A percentile compares a stretch with the other conserved stretches of the same genome.
Conservation (phyloP, 2,797 vertebrate species). For the Scarus forsteni region DNA sequence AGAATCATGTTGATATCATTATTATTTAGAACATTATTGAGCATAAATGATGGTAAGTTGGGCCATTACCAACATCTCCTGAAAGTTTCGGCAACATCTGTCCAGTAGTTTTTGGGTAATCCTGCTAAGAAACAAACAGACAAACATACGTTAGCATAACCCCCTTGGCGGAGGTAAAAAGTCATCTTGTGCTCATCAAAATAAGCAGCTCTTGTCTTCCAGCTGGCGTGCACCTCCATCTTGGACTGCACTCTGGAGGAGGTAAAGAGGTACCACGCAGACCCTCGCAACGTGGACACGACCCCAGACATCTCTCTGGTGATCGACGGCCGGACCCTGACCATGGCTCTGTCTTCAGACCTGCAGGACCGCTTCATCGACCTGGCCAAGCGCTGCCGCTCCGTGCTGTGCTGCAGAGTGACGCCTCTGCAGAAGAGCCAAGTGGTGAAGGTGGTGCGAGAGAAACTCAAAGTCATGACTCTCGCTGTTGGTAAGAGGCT, state of each 20-base stretch:
- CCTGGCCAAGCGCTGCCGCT: conserved; percentile 83
- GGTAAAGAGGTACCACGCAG: conserved; percentile 78
- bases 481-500: conserved; percentile 89
- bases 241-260: conserved; percentile 90
- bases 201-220: conserved; percentile 35
- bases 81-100: too few relatives aligned
- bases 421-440: conserved; percentile 93
- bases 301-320: conserved; percentile 86
- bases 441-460: conserved; percentile 89
- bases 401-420: conserved; percentile 92
- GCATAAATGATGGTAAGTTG: too few relatives aligned
- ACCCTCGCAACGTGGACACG: conserved; percentile 49
- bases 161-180: too few relatives aligned
- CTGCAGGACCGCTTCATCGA: conserved; percentile 88
- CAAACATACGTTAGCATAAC: too few relatives aligned
- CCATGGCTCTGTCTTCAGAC: conserved; percentile 84
- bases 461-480: conserved; percentile 89
- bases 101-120: too few relatives aligned
- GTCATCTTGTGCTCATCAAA: background rate
- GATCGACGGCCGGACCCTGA: conserved; percentile 88
- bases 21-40: too few relatives aligned
- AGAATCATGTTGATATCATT: too few relatives aligned
- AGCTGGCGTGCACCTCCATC: conserved; percentile 90
- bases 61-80: too few relatives aligned
- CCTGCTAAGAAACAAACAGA: too few relatives aligned